Conservation (phyloP, 2,113 vertebrate species). For the Haemorhous mexicanus region DNA sequence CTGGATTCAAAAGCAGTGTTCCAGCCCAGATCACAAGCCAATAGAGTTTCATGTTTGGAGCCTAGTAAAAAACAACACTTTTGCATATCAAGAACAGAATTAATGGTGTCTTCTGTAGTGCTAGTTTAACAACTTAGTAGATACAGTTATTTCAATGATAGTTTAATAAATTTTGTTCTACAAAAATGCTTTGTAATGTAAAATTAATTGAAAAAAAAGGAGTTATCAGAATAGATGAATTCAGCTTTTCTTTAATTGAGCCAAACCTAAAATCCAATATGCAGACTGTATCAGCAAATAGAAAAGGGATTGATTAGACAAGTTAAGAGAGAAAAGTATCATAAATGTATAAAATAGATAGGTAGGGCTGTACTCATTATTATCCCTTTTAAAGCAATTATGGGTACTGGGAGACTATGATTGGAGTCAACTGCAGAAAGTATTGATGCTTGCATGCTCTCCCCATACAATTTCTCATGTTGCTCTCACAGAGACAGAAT, state of each 20-base stretch:
- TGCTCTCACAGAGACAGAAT: not conserved
- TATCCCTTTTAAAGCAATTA: not conserved
- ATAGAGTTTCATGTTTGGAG: conserved; percentile 58
- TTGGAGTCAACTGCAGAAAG: not conserved
- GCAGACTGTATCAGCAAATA: not conserved
- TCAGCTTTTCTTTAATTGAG: not conserved
- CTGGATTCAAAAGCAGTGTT: conserved; percentile 19
- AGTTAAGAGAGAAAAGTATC: not conserved
- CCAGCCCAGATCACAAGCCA: conserved; percentile 40
- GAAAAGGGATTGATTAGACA: not conserved
- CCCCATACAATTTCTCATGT: not conserved
- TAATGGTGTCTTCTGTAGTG: not conserved
- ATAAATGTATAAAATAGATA: not conserved
- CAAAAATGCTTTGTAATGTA: not conserved
- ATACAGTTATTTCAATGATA: not conserved
- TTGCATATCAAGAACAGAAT: not conserved
- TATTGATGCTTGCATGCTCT: not conserved
- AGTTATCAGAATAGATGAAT: not conserved
- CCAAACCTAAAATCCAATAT: not conserved
- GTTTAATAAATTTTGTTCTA: not conserved
- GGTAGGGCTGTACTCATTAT: not conserved
- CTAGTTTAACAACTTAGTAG: not conserved
- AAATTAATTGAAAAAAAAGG: not conserved
- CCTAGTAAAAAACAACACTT: conserved; percentile 52
- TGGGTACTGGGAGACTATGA: not conserved